Evolutionary conservation across 1,140 invertebrate genomes (phyloP), one percentile per base, ranked within the genome.

Genomic region (Drosophila azteca): DNA sequence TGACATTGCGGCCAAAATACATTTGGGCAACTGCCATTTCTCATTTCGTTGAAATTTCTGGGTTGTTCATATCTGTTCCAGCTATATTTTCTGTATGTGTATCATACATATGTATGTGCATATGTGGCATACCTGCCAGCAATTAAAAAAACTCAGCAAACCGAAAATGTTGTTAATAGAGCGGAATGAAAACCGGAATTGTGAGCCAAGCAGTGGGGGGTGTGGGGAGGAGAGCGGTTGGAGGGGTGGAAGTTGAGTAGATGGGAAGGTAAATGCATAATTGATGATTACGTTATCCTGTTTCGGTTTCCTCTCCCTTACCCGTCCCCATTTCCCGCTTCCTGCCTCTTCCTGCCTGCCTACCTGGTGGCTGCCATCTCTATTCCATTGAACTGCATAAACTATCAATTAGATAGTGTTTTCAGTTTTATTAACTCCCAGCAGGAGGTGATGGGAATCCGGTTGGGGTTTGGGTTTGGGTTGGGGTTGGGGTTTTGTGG

Each of bases 361-460:
- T 26, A 0, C 24, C 24, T 5, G 4, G 4, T 5, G 3, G 4
- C 24, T 26, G 24, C 24, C 24, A 26, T 26, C n/a, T n/a, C 15
- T 43, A 26, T 17, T 13, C 3, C 53, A 13, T 20, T 44, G 17
- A 11, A 29, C 15, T 39, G 52, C 24, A 44, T 62, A 24, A 9
- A 62, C 60, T 45, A 63, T 44, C 66, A 69, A 69, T 69, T 69
- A 69, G 35, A 69, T 57, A 11, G 11, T 39, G 57, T 67, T 67
- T 49, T 41, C 15, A 39, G 65, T 69, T 69, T 69, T 57, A 69
- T 69, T 68, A 49, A 49, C 50, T 63, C 44, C 13, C 13, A 9
- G 15, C 62, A 22, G 66, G 31, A 11, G 44, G 68, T 68, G 31
- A 31, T 26, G 5, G 4, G 24, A 0, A 26, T 57, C 24, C 63